Conservation (phyloP, 1,140 invertebrate species). For the Heliconius himera region DNA sequence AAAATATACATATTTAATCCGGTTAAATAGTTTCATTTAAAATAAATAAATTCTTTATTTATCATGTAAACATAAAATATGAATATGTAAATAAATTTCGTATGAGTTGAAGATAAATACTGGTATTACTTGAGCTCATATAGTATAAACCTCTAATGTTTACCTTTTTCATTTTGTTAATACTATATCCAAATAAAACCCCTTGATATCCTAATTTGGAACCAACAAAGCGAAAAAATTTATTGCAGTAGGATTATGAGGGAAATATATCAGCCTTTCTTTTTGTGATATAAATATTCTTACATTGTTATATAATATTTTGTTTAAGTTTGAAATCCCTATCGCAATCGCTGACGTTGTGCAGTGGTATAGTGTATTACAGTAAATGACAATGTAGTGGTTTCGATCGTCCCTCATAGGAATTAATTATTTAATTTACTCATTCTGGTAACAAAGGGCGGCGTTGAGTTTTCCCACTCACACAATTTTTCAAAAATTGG, state of each 20-base stretch:
- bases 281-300: background rate
- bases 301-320: background rate
- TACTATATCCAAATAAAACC: slow-evolving; percentile 16
- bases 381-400: too few species aligned
- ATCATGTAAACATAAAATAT: too few species aligned
- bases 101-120: too few species aligned
- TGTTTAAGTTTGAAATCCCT: background rate
- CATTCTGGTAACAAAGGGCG: too few species aligned
- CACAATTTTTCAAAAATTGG: background rate
- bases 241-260: slow-evolving; percentile 24
- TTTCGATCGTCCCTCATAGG: too few species aligned
- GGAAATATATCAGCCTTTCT: background rate
- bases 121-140: background rate
- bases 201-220: slow-evolving; percentile 11
- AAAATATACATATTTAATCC: too few species aligned
- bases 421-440: too few species aligned
- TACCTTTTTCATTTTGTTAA: slow-evolving; percentile 4
- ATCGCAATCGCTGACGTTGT: too few species aligned
- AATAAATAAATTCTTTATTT: background rate
- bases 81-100: too few species aligned
- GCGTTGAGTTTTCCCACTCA: too few species aligned
- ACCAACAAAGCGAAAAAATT: slow-evolving; percentile 11
- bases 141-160: background rate
- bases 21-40: too few species aligned
- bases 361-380: too few species aligned